Conservation (phyloP, 2,113 vertebrate genomes). For the Origma solitaria region DNA sequence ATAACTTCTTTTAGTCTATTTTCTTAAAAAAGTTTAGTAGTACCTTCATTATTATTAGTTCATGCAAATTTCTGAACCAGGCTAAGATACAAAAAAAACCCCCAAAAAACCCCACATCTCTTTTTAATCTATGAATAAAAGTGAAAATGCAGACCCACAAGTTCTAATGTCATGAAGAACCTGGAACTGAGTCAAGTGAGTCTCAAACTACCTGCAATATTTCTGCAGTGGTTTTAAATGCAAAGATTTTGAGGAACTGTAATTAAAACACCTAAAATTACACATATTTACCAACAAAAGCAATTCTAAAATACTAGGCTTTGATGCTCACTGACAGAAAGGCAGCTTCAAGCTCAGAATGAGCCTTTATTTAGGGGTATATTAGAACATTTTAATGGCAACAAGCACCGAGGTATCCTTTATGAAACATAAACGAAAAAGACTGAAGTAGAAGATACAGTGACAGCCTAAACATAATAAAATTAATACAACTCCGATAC, state of each 20-base stretch:
- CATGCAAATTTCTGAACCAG: background rate
- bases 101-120: background rate
- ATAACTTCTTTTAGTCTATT: background rate
- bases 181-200: background rate
- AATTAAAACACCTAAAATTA: constrained; percentile 9
- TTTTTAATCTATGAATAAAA: background rate
- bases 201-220: background rate
- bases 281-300: background rate
- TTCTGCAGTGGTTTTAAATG: background rate
- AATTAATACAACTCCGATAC: background rate
- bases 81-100: background rate
- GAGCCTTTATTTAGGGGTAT: background rate
- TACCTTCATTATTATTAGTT: background rate
- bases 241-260: background rate
- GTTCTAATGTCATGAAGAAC: background rate
- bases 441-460: background rate
- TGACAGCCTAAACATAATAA: background rate
- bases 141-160: background rate
- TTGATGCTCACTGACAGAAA: background rate
- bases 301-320: background rate
- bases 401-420: background rate
- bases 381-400: background rate
- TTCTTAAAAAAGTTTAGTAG: background rate
- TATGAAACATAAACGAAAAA: background rate
- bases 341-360: background rate